These are phyloP conservation scores for Crossaster papposus DNA, from an alignment of 53 echinoderm and acorn worm species.

Conservation along the genomic window DNA sequence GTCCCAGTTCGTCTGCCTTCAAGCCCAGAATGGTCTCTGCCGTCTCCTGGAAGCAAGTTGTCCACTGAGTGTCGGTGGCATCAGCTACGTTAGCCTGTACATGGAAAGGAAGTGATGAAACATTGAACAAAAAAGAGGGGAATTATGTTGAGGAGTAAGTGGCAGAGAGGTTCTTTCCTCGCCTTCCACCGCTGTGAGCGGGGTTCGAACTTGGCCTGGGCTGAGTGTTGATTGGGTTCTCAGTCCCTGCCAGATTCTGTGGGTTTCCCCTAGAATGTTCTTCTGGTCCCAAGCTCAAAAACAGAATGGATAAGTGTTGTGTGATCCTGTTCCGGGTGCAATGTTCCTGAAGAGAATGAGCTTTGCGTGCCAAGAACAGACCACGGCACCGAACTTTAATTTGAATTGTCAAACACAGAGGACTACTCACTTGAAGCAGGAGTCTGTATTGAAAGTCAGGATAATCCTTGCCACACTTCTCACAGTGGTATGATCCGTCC, in stretches of 20 bases:
- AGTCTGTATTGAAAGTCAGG: conserved; percentile 81
- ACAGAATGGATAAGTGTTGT: too few relatives aligned
- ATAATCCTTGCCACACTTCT: conserved; percentile 90
- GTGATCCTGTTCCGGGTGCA: too few relatives aligned
- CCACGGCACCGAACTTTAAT: not conserved
- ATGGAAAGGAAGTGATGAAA: not conserved
- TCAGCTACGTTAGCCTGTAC: conserved; percentile 86
- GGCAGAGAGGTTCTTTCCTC: too few relatives aligned
- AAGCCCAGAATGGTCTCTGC: conserved; percentile 62
- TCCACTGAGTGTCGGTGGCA: conserved; percentile 83
- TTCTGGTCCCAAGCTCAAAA: too few relatives aligned
- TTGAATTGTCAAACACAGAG: not conserved
- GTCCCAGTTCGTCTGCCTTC: conserved; percentile 73
- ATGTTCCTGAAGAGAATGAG: too few relatives aligned
- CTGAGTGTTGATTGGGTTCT: too few relatives aligned
- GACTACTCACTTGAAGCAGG: conserved; percentile 79
- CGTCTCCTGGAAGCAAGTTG: conserved; percentile 82
- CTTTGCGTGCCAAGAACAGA: too few relatives aligned
- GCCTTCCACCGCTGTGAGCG: too few relatives aligned
- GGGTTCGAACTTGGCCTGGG: too few relatives aligned
- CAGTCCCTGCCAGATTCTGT: too few relatives aligned
- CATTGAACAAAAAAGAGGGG: not conserved
- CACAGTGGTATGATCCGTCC: conserved; percentile 85
- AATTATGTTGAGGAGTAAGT: too few relatives aligned
- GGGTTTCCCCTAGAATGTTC: too few relatives aligned